Percentiles rank a stretch among this genome's conserved stretches.
Conservation (phyloP, 1,140 invertebrate genomes). For the Caenorhabditis briggsae region DNA sequence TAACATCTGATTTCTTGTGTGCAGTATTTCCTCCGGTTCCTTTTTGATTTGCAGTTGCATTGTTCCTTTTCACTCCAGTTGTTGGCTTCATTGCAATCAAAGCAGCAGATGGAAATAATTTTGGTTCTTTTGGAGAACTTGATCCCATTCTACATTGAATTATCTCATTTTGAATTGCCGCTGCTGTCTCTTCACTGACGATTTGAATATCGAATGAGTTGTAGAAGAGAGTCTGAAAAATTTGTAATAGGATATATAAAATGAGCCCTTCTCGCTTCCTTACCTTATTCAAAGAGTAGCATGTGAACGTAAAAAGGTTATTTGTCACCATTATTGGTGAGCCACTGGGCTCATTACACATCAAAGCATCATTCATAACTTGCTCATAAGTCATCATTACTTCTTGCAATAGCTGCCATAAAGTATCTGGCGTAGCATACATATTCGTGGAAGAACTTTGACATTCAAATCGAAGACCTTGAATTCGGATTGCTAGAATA, state of each 20-base stretch:
- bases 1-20: conserved; percentile 68
- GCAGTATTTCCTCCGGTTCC: conserved; percentile 67
- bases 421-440: neutral
- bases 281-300: neutral
- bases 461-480: conserved; percentile 44
- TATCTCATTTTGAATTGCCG: conserved; percentile 60
- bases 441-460: conserved; percentile 26
- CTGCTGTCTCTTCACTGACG: conserved; percentile 64
- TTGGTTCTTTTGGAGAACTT: neutral
- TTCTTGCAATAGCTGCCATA: conserved; percentile 29
- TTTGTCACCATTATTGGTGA: conserved; percentile 67
- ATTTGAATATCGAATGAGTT: conserved; percentile 65
- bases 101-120: conserved; percentile 63
- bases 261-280: neutral
- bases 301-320: conserved; percentile 64
- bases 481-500: conserved; percentile 9
- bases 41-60: conserved; percentile 64
- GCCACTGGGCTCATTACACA: conserved; percentile 61
- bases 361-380: conserved; percentile 62
- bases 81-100: conserved; percentile 68
- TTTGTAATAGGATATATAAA: neutral
- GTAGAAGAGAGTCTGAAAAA: conserved; percentile 62
- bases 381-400: conserved; percentile 48
- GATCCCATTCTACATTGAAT: conserved; percentile 38
- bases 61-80: conserved; percentile 66